Evolutionary conservation across 2,113 vertebrate genomes (phyloP), one percentile per base, ranked within the genome.

Genomic region (Aphyosemion australe): DNA sequence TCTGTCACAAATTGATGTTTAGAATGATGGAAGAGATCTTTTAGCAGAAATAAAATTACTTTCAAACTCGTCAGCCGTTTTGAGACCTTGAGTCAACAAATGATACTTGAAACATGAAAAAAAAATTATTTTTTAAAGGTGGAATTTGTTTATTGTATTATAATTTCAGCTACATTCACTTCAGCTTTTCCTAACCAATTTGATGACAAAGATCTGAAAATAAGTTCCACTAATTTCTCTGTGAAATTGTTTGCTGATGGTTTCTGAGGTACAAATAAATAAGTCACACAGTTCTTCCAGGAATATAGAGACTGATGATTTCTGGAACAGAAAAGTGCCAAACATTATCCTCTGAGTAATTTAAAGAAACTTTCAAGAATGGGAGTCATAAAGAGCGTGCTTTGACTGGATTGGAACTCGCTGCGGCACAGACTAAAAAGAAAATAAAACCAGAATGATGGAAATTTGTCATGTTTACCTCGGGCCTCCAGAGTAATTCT

Each of bases 401-500:
- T 26, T 41, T 50, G 21, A 55, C 41, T 21, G 11, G 49, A 55
- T n/a, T 20, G 5, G 12, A 69, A 26, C 34, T 56, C 39, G 41
- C 57, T 59, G 54, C 50, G 54, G 58, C 16, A 26, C 54, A 43
- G 12, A 10, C 19, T 8, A 47, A 37, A 74, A 46, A 72, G 47
- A 15, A 55, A 63, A 45, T 8, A 58, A 60, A 12, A 45, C 46
- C 32, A n/a, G 20, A 58, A 72, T 65, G 21, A 79, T 16, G 51
- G 47, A 76, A 65, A 79, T 72, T 51, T 58, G 49, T 79, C 73
- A 84, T 79, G 61, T 84, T 82, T 79, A 80, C 70, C 61, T 55
- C 56, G 8, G 31, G 53, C 66, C 64, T 70, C 53, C 56, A 26
- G 56, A 54, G 77, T 73, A 78, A 83, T 83, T 76, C 54, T 74